A percentile compares a stretch with the other conserved stretches of the same genome.
Evolutionary conservation across 2,113 vertebrate species (phyloP).

Genomic region (Xiphias gladius): DNA sequence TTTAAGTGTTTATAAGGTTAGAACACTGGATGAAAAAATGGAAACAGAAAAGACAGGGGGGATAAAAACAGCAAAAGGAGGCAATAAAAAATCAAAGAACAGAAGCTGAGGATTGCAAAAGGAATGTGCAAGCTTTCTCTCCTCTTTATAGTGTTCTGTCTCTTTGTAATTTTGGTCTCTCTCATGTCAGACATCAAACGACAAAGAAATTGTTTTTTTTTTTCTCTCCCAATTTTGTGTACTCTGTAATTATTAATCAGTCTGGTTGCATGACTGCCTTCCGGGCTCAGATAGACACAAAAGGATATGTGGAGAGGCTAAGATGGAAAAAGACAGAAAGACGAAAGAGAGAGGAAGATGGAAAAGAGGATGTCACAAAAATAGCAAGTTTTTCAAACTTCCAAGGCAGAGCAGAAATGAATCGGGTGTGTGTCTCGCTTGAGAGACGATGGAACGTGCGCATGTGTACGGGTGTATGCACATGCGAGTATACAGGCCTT

Average conservation of each 20-base stretch:
- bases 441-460: constrained; percentile 31
- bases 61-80: constrained; percentile 52
- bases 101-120: constrained; percentile 66
- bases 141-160: constrained; percentile 75
- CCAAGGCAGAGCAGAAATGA: constrained; percentile 59
- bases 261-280: constrained; percentile 79
- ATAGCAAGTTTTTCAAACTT: constrained; percentile 73
- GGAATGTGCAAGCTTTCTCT: constrained; percentile 71
- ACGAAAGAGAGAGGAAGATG: constrained; percentile 49
- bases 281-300: constrained; percentile 81
- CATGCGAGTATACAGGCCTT: constrained; percentile 36
- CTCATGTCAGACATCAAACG: constrained; percentile 88
- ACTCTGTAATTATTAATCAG: constrained; percentile 89
- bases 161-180: constrained; percentile 89
- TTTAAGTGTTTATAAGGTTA: constrained; percentile 25
- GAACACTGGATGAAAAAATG: constrained; percentile 16
- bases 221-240: constrained; percentile 77
- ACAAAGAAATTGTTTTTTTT: constrained; percentile 78
- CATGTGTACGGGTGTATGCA: background rate
- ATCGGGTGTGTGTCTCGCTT: constrained; percentile 49
- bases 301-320: constrained; percentile 68
- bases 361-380: constrained; percentile 71
- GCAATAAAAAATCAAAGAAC: constrained; percentile 65
- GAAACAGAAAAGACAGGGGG: constrained; percentile 10
- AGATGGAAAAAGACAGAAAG: constrained; percentile 45